Evolutionary conservation across 2,888 invertebrate genomes (phyloP).

Genomic region (Euproctis similis): DNA sequence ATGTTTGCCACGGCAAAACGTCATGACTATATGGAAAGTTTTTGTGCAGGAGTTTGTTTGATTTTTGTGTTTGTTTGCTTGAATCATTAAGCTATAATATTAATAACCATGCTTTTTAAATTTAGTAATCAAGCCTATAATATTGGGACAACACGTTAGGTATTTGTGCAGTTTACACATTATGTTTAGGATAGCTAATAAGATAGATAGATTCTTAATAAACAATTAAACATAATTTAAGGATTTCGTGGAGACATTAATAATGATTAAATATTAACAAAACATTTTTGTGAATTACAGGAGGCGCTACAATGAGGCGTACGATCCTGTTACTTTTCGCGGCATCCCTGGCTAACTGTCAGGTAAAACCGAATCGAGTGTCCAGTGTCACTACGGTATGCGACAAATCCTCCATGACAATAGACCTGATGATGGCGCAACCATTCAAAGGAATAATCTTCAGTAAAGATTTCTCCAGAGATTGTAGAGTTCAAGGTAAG

Average conservation of each 20-base stretch:
- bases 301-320: constrained; percentile 54
- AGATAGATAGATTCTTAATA: too few species aligned
- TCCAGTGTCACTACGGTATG: constrained; percentile 77
- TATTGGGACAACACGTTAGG: too few species aligned
- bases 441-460: constrained; percentile 84
- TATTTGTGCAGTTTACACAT: too few species aligned
- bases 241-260: neutral
- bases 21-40: too few species aligned
- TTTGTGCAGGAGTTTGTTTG: too few species aligned
- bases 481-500: constrained; percentile 80
- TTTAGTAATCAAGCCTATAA: too few species aligned
- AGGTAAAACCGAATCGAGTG: constrained; percentile 69
- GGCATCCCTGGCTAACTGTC: constrained; percentile 27
- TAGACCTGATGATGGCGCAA: constrained; percentile 76
- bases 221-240: too few species aligned
- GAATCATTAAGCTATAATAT: too few species aligned
- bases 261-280: neutral
- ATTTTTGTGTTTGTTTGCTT: too few species aligned
- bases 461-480: constrained; percentile 84
- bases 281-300: constrained; percentile 32
- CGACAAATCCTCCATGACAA: constrained; percentile 77
- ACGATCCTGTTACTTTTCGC: constrained; percentile 41
- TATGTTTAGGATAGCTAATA: too few species aligned
- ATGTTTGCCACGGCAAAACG: too few species aligned
- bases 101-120: too few species aligned